A percentile compares a stretch with the other conserved stretches of the same genome.
Conservation (phyloP, 2,888 invertebrate genomes). For the Drosophila eohydei region DNA sequence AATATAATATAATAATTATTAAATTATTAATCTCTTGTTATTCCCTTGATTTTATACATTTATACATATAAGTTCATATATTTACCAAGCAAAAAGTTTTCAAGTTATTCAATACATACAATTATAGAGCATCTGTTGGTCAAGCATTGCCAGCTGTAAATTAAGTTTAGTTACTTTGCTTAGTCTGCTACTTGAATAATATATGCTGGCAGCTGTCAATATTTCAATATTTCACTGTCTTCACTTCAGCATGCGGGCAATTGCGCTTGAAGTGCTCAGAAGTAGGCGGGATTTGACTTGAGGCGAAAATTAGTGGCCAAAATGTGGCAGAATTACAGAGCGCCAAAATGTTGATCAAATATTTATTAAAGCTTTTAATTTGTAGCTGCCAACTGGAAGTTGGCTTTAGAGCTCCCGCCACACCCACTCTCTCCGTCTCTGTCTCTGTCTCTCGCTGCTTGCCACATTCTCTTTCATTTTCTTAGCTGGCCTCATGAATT, state of each 20-base stretch:
- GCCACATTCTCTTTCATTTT: constrained; percentile 2
- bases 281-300: constrained; percentile 69
- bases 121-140: constrained; percentile 12
- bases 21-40: too few species aligned
- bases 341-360: constrained; percentile 69
- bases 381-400: constrained; percentile 21
- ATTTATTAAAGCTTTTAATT: constrained; percentile 72
- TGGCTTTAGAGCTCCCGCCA: too few species aligned
- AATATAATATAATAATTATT: too few species aligned
- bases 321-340: constrained; percentile 76
- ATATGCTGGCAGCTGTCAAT: constrained; percentile 59
- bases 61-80: too few species aligned
- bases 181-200: constrained; percentile 40
- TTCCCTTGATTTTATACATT: too few species aligned
- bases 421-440: background rate
- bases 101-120: too few species aligned
- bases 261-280: constrained; percentile 12
- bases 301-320: constrained; percentile 77
- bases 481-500: constrained; percentile 43
- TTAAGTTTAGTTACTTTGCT: background rate
- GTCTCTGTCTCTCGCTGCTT: background rate
- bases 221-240: constrained; percentile 64
- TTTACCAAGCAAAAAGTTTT: too few species aligned
- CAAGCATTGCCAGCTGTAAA: background rate
- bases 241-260: constrained; percentile 13